Conservation (phyloP, 2,113 vertebrate genomes). For the Calyptomena viridis region DNA sequence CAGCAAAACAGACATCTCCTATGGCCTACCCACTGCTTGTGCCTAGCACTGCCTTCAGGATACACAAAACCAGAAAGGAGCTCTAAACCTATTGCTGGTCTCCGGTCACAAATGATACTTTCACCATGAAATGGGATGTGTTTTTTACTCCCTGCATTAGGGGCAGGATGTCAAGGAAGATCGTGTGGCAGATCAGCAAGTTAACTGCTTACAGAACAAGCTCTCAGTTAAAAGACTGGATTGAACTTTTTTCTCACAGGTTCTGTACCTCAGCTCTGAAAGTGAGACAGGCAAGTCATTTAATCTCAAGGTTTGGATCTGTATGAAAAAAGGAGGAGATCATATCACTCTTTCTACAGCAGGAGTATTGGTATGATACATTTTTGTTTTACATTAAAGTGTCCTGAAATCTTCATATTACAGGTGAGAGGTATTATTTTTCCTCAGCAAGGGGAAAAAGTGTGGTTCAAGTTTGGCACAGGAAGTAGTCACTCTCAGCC, state of each 20-base stretch:
- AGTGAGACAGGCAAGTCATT: not conserved
- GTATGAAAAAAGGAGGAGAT: not conserved
- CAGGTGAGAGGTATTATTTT: not conserved
- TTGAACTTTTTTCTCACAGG: not conserved
- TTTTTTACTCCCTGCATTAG: not conserved
- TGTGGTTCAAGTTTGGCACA: not conserved
- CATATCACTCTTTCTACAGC: not conserved
- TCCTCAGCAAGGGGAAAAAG: not conserved
- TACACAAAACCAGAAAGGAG: not conserved
- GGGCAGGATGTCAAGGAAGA: not conserved
- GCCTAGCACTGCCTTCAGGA: not conserved
- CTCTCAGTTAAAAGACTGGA: not conserved
- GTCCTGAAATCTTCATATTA: not conserved
- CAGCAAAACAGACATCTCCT: not conserved
- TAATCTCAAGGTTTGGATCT: not conserved
- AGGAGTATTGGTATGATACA: not conserved
- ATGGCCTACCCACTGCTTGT: conserved; percentile 26
- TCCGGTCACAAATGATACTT: not conserved
- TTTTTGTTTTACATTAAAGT: not conserved
- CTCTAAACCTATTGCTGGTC: not conserved
- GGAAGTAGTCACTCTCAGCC: not conserved
- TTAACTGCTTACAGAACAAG: not conserved
- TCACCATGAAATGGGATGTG: not conserved
- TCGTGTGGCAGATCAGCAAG: accelerated
- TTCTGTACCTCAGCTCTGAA: not conserved